Evolutionary conservation across 2,113 vertebrate genomes (phyloP).

Genomic region (Scytalopus superciliaris): DNA sequence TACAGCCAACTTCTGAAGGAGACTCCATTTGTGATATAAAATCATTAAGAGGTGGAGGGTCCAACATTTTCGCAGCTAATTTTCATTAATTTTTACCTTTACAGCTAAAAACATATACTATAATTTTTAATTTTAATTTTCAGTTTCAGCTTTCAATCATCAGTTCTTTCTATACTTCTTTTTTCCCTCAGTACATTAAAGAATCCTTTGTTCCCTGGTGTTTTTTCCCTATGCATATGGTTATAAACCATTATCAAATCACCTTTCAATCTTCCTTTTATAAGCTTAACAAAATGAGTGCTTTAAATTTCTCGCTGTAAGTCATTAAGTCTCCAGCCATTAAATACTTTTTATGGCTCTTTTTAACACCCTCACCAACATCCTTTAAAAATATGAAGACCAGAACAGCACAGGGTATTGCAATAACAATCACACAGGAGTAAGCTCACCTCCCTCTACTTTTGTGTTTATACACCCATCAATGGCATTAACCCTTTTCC

Average conservation of each 20-base stretch:
- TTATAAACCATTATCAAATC: conserved; percentile 49
- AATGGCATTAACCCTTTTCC: conserved; percentile 3
- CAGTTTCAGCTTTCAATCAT: background rate
- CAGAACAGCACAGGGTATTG: background rate
- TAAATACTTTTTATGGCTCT: conserved; percentile 46
- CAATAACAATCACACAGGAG: background rate
- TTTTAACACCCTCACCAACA: background rate
- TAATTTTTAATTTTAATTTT: background rate
- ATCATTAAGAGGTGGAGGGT: background rate
- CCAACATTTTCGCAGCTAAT: background rate
- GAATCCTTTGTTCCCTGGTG: conserved; percentile 20
- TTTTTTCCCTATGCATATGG: background rate
- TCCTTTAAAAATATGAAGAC: background rate
- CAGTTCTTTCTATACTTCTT: background rate
- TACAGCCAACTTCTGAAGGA: background rate
- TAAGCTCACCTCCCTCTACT: background rate
- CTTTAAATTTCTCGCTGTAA: conserved; percentile 40
- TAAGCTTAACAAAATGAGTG: conserved; percentile 31
- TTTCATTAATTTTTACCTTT: background rate
- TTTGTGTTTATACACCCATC: background rate
- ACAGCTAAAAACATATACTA: background rate
- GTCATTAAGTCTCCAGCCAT: conserved; percentile 14
- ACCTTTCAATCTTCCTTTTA: conserved; percentile 45
- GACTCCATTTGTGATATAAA: background rate
- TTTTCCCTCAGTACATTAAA: background rate